These are phyloP conservation scores for Mus caroli DNA, from an alignment of 2,797 vertebrate genomes.

Conservation along the genomic window DNA sequence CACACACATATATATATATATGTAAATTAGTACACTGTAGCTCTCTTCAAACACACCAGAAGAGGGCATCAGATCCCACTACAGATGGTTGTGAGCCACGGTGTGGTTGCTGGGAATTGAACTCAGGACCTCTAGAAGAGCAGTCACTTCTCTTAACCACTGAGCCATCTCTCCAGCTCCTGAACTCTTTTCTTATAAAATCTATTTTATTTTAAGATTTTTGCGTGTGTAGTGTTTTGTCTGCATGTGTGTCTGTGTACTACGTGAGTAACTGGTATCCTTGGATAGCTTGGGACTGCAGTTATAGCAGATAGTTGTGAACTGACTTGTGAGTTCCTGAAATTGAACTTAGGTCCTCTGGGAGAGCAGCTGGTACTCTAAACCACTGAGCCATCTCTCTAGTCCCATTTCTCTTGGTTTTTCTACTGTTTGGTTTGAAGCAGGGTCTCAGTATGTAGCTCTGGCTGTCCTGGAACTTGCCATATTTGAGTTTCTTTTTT, in stretches of 20 bases:
- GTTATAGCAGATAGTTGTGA: background rate
- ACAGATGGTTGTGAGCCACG: too few relatives aligned
- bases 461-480: background rate
- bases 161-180: too few relatives aligned
- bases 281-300: too few relatives aligned
- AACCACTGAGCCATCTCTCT: background rate
- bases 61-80: too few relatives aligned
- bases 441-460: background rate
- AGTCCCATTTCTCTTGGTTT: background rate
- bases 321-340: background rate
- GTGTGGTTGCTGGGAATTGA: too few relatives aligned
- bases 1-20: too few relatives aligned
- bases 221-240: background rate
- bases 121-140: too few relatives aligned
- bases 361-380: background rate
- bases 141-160: too few relatives aligned
- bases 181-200: background rate
- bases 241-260: background rate
- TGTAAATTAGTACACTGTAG: too few relatives aligned
- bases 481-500: background rate
- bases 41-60: too few relatives aligned
- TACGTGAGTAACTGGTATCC: background rate
- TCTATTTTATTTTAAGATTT: background rate
- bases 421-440: background rate
- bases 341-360: background rate